Evolutionary conservation across 2,113 vertebrate genomes (phyloP), one percentile per base, ranked within the genome.

Genomic region (Neotragus pygmaeus): DNA sequence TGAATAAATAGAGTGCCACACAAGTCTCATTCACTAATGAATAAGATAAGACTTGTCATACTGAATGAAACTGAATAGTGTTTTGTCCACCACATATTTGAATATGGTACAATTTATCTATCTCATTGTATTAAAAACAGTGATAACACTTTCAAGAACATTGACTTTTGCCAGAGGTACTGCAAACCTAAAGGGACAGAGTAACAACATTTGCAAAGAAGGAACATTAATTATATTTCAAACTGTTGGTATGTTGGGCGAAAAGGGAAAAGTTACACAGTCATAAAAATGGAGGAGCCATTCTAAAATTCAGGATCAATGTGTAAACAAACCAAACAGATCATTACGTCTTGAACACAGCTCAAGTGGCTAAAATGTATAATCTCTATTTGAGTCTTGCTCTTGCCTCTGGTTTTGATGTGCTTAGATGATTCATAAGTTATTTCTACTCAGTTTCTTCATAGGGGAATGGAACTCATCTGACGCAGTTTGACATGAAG

Each of bases 11-110:
- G 91, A 96, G 88, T 93, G 73, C 66, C 92, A 89, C 90, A 90
- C 78, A 98, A 94, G 55, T 97, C 98, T 98, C 96, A 28, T 95
- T 94, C 88, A 91, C 88, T 97, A 88, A 97, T 95, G 98, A 98
- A 98, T 98, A 96, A 98, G 97, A 77, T 45, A 98, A 83, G 60
- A 77, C 25, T 88, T 97, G 90, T 97, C 85, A 97, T 80, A 85
- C 57, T 82, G n/a, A 92, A 33, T 92, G 92, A 98, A 91, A 13
- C 12, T 17, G 21, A n/a, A 5, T 93, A 86, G 53, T 80, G 30
- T 88, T 97, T 96, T 88, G 77, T 90, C 64, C 1, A 53, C 86
- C 64, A 81, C 51, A 9, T 25, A 49, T 21, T 94, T 95, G 66
- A 95, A 55, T 51, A 80, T 53, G 15, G 23, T 66, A 25, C n/a